Percentiles rank a stretch among this genome's conserved stretches.
Evolutionary conservation across 2,888 invertebrate genomes (phyloP).

Genomic region (Sphaeridia pumilis): DNA sequence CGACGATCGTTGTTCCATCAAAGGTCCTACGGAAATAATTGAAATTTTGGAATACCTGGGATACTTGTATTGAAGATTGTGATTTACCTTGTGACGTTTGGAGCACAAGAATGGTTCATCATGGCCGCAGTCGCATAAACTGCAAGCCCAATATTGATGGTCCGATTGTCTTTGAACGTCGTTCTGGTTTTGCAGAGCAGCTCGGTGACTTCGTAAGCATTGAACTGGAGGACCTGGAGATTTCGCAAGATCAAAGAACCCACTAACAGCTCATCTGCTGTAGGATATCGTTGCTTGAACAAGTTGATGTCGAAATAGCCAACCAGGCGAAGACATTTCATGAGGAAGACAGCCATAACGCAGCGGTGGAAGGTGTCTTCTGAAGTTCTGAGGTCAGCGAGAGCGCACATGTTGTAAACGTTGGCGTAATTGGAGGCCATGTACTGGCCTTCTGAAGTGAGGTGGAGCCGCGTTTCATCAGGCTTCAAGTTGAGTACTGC

Average conservation of each 20-base stretch:
- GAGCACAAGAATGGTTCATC: constrained; percentile 82
- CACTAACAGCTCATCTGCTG: constrained; percentile 50
- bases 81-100: constrained; percentile 60
- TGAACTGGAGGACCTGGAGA: constrained; percentile 55
- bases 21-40: constrained; percentile 49
- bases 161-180: constrained; percentile 37
- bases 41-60: background rate
- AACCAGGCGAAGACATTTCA: constrained; percentile 40
- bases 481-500: constrained; percentile 2
- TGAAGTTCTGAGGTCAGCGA: constrained; percentile 49
- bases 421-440: constrained; percentile 51
- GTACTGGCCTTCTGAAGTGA: constrained; percentile 17
- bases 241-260: constrained; percentile 53
- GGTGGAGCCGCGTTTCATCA: background rate
- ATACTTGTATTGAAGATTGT: background rate
- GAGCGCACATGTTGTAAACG: constrained; percentile 56
- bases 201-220: constrained; percentile 75
- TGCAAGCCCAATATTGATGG: constrained; percentile 65
- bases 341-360: constrained; percentile 63
- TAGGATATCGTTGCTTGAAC: constrained; percentile 42
- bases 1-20: constrained; percentile 58
- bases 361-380: constrained; percentile 62
- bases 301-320: constrained; percentile 51
- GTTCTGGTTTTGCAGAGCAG: constrained; percentile 35
- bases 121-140: constrained; percentile 70